Percentiles rank a stretch among this genome's conserved stretches.
These are phyloP conservation scores for Crocuta crocuta DNA, from an alignment of 2,113 vertebrate species.

Conservation along the genomic window DNA sequence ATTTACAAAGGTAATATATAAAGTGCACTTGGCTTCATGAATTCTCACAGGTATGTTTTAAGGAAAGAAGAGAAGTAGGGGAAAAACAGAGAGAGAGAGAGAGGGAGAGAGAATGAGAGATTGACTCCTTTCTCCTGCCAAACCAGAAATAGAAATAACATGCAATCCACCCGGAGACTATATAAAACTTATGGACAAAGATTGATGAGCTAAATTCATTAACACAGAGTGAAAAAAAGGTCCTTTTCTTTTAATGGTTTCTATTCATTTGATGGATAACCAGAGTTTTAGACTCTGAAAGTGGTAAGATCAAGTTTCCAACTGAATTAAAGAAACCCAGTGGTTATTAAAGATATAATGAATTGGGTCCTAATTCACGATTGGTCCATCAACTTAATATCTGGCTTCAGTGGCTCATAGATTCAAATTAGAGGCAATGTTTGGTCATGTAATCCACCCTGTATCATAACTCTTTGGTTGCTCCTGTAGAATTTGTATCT, in stretches of 20 bases:
- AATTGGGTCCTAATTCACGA: not conserved
- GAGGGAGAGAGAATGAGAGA: not conserved
- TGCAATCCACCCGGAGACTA: not conserved
- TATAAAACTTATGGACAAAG: not conserved
- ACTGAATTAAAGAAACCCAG: not conserved
- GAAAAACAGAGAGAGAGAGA: not conserved
- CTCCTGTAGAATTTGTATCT: not conserved
- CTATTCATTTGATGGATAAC: not conserved
- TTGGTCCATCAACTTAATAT: not conserved
- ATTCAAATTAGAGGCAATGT: slow-evolving; percentile 40
- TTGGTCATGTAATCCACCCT: not conserved
- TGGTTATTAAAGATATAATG: slow-evolving; percentile 30
- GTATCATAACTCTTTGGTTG: not conserved
- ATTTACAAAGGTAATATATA: slow-evolving; percentile 52
- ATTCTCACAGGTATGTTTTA: not conserved
- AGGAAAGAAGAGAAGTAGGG: not conserved
- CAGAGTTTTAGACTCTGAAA: slow-evolving; percentile 40
- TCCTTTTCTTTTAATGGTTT: slow-evolving; percentile 28
- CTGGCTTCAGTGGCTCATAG: not conserved
- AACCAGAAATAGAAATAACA: slow-evolving; percentile 43
- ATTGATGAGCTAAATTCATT: not conserved
- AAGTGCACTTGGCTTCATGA: not conserved
- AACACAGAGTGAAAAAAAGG: not conserved
- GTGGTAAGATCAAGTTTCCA: slow-evolving; percentile 49
- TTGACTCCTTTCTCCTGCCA: not conserved